Percentiles rank a stretch among this genome's conserved stretches.
These are phyloP conservation scores for Calliphora vomitoria DNA, from an alignment of 2,888 invertebrate species.

Conservation along the genomic window DNA sequence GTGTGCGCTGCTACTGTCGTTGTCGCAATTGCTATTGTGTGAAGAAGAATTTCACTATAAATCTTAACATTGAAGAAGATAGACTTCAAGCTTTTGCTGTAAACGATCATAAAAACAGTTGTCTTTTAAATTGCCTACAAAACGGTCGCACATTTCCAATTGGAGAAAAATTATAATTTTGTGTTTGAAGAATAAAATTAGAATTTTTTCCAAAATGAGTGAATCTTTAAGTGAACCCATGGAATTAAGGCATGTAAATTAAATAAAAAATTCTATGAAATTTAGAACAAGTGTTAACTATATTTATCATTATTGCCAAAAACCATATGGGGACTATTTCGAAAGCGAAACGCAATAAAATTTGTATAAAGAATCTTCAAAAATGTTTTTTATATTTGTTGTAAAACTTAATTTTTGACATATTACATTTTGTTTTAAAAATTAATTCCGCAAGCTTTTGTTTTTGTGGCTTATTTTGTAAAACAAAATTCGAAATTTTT, in stretches of 20 bases:
- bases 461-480: no score
- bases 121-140: slow-evolving; percentile 34
- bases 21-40: background rate
- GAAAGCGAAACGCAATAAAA: no score
- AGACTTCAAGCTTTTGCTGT: slow-evolving; percentile 50
- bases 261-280: background rate
- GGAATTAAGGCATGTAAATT: slow-evolving; percentile 71
- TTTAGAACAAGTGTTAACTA: no score
- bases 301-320: no score
- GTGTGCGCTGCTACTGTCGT: slow-evolving; percentile 22
- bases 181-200: background rate
- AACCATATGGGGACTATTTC: no score
- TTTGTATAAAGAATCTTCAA: no score
- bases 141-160: slow-evolving; percentile 42
- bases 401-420: no score
- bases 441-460: no score
- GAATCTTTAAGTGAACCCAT: slow-evolving; percentile 65
- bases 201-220: slow-evolving; percentile 42
- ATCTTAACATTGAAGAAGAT: slow-evolving; percentile 53
- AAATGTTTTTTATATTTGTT: no score
- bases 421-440: no score
- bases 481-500: no score
- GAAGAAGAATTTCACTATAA: slow-evolving; percentile 70
- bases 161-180: background rate
- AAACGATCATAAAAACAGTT: slow-evolving; percentile 54